Evolutionary conservation across 1,140 invertebrate genomes (phyloP).

Genomic region (Diorhabda carinulata): DNA sequence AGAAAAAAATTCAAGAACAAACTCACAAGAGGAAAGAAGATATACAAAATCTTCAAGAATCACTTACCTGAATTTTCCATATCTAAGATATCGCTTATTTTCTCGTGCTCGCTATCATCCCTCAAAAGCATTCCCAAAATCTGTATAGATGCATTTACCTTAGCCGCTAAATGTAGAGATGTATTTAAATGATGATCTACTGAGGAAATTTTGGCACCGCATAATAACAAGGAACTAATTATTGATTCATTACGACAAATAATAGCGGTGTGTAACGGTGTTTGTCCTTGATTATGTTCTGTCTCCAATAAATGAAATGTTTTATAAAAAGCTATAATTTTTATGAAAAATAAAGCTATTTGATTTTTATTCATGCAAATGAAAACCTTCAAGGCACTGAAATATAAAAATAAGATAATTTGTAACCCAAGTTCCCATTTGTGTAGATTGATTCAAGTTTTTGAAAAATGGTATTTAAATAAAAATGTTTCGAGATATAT

Average conservation of each 20-base stretch:
- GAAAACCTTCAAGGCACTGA: slow-evolving; percentile 33
- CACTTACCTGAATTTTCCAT: slow-evolving; percentile 44
- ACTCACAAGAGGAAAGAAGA: not conserved
- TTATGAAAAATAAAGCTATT: slow-evolving; percentile 29
- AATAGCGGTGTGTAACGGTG: slow-evolving; percentile 30
- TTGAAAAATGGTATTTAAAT: too few relatives aligned
- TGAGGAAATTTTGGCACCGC: slow-evolving; percentile 51
- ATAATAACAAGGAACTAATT: slow-evolving; percentile 40
- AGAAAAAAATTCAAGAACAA: not conserved
- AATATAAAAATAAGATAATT: slow-evolving; percentile 14
- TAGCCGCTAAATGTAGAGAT: slow-evolving; percentile 52
- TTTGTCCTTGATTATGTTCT: slow-evolving; percentile 19
- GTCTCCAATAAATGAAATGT: slow-evolving; percentile 27
- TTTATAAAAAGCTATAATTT: slow-evolving; percentile 26
- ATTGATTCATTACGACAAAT: slow-evolving; percentile 38
- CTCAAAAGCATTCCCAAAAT: slow-evolving; percentile 26
- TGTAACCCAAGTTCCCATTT: not conserved
- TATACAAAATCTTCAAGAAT: slow-evolving; percentile 9
- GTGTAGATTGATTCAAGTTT: too few relatives aligned
- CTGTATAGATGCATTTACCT: slow-evolving; percentile 36
- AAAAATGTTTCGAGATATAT: too few relatives aligned
- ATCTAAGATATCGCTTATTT: slow-evolving; percentile 35
- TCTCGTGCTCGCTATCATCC: slow-evolving; percentile 10
- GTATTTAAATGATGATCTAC: slow-evolving; percentile 51
- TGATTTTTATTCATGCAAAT: slow-evolving; percentile 26